Evolutionary conservation across 2,113 vertebrate species (phyloP).

Genomic region (Elachura formosa): DNA sequence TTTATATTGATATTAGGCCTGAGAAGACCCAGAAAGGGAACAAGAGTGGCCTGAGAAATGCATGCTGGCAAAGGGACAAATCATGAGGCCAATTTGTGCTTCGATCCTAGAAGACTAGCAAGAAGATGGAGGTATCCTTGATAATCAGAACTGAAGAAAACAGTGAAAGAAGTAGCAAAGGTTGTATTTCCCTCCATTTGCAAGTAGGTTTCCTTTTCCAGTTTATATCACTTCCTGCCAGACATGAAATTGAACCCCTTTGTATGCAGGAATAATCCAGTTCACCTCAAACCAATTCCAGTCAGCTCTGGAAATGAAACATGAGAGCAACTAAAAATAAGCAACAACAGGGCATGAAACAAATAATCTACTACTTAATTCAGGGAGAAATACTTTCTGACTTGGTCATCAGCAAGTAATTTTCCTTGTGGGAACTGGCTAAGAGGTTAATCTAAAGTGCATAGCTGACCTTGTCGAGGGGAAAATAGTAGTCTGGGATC

Average conservation of each 20-base stretch:
- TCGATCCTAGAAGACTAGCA: not conserved
- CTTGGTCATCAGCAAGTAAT: conserved; percentile 5
- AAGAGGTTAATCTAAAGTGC: not conserved
- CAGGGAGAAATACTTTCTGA: not conserved
- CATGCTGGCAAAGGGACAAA: not conserved
- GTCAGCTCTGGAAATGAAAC: not conserved
- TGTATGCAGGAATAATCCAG: not conserved
- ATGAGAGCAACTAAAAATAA: conserved; percentile 30
- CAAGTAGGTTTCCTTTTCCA: not conserved
- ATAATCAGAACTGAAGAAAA: not conserved
- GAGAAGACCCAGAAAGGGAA: not conserved
- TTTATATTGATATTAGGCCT: not conserved
- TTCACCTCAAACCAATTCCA: not conserved
- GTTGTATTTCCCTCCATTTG: not conserved
- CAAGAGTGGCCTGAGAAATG: not conserved
- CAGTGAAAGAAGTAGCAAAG: not conserved
- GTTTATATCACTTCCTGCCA: not conserved
- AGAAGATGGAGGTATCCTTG: not conserved
- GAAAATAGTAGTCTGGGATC: not conserved
- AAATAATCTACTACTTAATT: conserved; percentile 12
- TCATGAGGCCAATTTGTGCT: rapidly evolving
- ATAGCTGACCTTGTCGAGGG: not conserved
- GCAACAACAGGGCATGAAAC: not conserved
- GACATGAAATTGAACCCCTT: not conserved
- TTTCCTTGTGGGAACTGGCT: not conserved